Base-by-base conservation (phyloP, 2,888 invertebrate species). In the Clanis bilineata region DNA sequence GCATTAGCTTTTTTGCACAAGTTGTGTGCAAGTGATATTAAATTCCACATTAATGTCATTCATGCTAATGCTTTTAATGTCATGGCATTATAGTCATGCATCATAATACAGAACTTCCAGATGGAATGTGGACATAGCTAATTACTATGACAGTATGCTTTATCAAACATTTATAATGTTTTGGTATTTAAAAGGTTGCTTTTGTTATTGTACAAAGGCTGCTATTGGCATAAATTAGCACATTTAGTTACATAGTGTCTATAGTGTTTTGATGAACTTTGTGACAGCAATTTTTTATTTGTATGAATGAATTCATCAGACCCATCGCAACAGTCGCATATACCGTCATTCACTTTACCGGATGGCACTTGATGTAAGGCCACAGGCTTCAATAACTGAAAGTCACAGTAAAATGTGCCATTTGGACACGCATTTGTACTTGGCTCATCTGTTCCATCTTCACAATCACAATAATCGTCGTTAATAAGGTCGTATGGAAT, bases 321-420 rank as follows among this genome's bases (percentile, higher is more conserved):
- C n/a, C 97, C 97, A 88, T 97, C 97, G 84, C 97, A 97, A 76
- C 98, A 98, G 85, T 98, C 98, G 92, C 98, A 98, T 67, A 98
- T 95, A 6, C 97, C 97, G 93, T 99, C 98, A 86, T 98, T 98
- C 0, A 99, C 96, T 79, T 96, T 93, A 65, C 95, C 95, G 1
- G 98, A 96, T 9, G 96, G 94, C 69, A 93, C 82, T 65, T 68
- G 70, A 44, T 84, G 82, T 58, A 72, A 92, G 87, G 70, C 87
- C 80, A 90, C 71, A 1, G 76, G 65, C 62, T 81, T 86, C 32
- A 74, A 80, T 21, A 73, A 74, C 93, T 97, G 85, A 77, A 88
- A 82, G 62, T 92, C 90, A 88, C 99, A 99, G 80, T 96, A 96
- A 88, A 98, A 99, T 43, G 93, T 90, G 2, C 98, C 97, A 79